Percentiles rank a stretch among this genome's conserved stretches.
phyloP scores from a whole-genome alignment of 2,113 vertebrate genomes.

The Gasterosteus aculeatus region DNA sequence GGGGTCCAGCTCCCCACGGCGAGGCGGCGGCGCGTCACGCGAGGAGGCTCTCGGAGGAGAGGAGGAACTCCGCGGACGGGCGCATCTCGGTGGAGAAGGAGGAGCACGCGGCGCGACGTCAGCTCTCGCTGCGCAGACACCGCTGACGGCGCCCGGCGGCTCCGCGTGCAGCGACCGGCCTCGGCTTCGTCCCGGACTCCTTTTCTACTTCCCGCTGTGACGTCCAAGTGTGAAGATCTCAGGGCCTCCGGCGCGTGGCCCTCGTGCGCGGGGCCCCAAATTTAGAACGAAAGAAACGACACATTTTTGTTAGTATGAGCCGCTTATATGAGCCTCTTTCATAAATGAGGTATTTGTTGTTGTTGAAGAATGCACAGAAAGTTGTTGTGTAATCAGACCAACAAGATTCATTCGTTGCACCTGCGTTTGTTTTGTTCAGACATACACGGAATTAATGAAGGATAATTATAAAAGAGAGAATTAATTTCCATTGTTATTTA shows the following conservation, averaged over 20 bases:
- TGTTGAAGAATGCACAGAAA: background rate
- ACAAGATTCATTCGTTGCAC: no score
- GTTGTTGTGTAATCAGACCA: background rate
- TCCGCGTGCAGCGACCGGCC: background rate
- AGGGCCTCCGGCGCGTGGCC: conserved; percentile 12
- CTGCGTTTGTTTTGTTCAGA: no score
- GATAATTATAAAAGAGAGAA: no score
- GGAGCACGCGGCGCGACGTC: conserved; percentile 42
- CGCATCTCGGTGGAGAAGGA: conserved; percentile 50
- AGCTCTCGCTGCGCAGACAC: conserved; percentile 74
- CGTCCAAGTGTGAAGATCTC: conserved; percentile 5
- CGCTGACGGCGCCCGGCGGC: conserved; percentile 58
- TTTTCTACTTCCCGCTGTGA: background rate
- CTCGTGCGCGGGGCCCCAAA: background rate
- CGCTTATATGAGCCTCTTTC: background rate
- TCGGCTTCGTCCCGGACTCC: background rate
- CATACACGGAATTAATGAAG: background rate
- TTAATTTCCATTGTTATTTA: no score
- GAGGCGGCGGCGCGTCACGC: conserved; percentile 48
- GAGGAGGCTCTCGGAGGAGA: conserved; percentile 51
- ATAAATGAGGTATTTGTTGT: background rate
- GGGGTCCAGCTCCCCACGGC: conserved; percentile 48
- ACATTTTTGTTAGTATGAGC: background rate
- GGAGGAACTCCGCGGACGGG: conserved; percentile 70
- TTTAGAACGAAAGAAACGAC: background rate